Evolutionary conservation across 2,113 vertebrate species (phyloP), one percentile per base, ranked within the genome.

Genomic region (Xerus inauris): DNA sequence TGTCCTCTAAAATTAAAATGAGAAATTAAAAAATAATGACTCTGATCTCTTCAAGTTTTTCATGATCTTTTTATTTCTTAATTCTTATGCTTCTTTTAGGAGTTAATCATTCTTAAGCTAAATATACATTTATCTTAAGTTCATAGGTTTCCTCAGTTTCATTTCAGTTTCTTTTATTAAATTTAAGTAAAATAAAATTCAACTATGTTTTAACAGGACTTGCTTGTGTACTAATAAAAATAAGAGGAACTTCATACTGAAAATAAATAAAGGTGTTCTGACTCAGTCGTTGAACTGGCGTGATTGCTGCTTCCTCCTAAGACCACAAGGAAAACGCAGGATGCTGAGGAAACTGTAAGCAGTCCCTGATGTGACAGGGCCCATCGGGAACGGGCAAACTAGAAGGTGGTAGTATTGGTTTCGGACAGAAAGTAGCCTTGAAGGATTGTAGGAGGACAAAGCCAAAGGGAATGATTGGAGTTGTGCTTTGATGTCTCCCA

Each of bases 1-100:
- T 92, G 77, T 76, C 84, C 47, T 94, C 84, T 96, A 86, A 93
- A 90, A 91, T 67, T 71, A 49, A 93, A 83, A 76, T 32, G 13
- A 89, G 49, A 92, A 92, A 87, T 92, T 92, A 40, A 75, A 87
- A 92, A 96, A 65, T 75, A 91, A 76, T 71, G 6, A 86, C 24
- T 81, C 67, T 54, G 40, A 57, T 82, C 17, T 80, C 49, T 72
- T 76, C 54, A 72, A 49, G 42, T 82, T 94, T 76, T 97, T 77
- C 30, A 80, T 67, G 59, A 87, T 40, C 51, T 69, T 94, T 88
- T 92, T 62, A 65, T 89, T 89, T 65, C 38, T 90, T 92, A 95
- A 81, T n/a, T 4, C 69, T 69, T 71, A 32, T 86, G 9, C 47
- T 90, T n/a, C 71, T 64, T 89, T 71, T 59, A 87, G 17, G 22